Evolutionary conservation across 2,888 invertebrate species (phyloP).

Genomic region (Ornithoptera alexandrae): DNA sequence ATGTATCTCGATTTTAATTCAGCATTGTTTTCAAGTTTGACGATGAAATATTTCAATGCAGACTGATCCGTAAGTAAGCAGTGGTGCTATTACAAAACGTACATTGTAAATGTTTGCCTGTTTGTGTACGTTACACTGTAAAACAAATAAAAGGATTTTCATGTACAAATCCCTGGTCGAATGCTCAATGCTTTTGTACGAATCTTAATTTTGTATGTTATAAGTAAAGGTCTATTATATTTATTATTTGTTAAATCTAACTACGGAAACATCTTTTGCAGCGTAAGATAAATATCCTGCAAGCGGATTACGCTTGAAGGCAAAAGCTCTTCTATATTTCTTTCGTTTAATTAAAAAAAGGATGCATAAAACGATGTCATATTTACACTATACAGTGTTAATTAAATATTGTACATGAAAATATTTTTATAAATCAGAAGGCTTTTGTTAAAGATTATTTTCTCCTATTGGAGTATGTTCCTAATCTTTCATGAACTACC

Average conservation of each 20-base stretch:
- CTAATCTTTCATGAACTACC: too few relatives aligned
- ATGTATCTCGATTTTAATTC: not conserved
- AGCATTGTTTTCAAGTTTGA: too few relatives aligned
- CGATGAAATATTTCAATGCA: too few relatives aligned
- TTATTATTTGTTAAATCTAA: not conserved
- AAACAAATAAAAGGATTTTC: not conserved
- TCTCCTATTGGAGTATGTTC: too few relatives aligned
- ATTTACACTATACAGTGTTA: too few relatives aligned
- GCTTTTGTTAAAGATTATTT: too few relatives aligned
- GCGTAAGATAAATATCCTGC: not conserved
- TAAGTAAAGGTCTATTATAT: too few relatives aligned
- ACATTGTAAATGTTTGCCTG: not conserved
- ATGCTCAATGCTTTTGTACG: too few relatives aligned
- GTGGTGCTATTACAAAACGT: not conserved
- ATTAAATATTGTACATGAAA: too few relatives aligned
- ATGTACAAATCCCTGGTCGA: too few relatives aligned
- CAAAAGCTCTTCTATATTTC: not conserved
- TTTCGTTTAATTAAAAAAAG: not conserved
- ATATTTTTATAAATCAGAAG: too few relatives aligned
- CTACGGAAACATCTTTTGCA: not conserved
- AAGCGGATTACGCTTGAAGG: not conserved
- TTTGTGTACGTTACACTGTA: not conserved
- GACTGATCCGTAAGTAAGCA: not conserved
- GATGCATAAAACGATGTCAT: not conserved
- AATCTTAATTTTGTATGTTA: too few relatives aligned